These are phyloP conservation scores for Willowsia nigromaculata DNA, from an alignment of 2,888 invertebrate species.

Conservation along the genomic window DNA sequence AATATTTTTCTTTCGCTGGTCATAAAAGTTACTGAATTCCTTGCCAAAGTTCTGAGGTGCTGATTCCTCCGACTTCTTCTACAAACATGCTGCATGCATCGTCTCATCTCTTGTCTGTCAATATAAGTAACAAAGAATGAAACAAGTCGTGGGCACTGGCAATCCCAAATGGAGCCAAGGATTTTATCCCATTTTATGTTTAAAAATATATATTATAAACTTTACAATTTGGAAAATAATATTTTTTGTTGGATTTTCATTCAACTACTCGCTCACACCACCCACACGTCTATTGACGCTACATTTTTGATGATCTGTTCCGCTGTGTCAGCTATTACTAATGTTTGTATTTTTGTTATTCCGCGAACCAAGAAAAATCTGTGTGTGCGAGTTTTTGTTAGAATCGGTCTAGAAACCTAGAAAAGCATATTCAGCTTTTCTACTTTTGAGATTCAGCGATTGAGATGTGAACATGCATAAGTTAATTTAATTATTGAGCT, in stretches of 20 bases:
- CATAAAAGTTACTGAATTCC: background rate
- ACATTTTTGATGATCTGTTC: background rate
- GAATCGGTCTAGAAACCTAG: too few relatives aligned
- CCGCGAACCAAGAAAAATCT: background rate
- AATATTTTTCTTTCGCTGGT: background rate
- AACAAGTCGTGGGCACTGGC: background rate
- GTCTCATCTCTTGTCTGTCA: constrained; percentile 4
- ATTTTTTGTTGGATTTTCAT: constrained; percentile 15
- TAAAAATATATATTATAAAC: background rate
- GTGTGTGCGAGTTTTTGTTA: background rate
- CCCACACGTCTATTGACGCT: background rate
- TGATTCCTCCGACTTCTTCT: background rate
- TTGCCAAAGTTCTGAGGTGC: background rate
- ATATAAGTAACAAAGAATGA: background rate
- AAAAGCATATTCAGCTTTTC: too few relatives aligned
- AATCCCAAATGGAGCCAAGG: constrained; percentile 10
- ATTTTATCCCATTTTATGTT: background rate
- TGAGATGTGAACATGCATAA: too few relatives aligned
- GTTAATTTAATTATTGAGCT: too few relatives aligned
- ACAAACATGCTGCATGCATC: too few relatives aligned
- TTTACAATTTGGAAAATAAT: constrained; percentile 20
- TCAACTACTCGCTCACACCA: constrained; percentile 26
- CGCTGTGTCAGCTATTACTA: background rate
- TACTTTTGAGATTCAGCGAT: too few relatives aligned
- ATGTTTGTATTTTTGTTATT: background rate